Conservation (phyloP, 2,113 vertebrate genomes). For the Zosterops borbonicus region DNA sequence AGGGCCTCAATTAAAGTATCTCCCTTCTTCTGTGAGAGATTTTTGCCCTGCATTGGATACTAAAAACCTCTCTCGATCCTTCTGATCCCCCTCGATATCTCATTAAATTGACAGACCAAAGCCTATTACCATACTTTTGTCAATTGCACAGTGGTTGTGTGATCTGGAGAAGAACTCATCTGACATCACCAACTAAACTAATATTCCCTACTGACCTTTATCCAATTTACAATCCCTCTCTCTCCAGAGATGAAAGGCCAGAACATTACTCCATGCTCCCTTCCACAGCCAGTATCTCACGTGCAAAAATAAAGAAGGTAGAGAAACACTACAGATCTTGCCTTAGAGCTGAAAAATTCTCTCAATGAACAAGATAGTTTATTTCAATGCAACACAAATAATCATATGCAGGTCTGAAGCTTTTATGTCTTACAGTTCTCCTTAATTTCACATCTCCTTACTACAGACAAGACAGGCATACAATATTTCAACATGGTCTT, state of each 20-base stretch:
- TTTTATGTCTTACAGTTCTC: slow-evolving; percentile 62
- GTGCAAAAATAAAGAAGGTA: not conserved
- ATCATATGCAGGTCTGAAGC: slow-evolving; percentile 50
- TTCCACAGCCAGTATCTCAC: not conserved
- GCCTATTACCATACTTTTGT: slow-evolving; percentile 34
- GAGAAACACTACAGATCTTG: not conserved
- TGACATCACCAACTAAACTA: slow-evolving; percentile 30
- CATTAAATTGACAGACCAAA: slow-evolving; percentile 49
- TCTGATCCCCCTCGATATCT: slow-evolving; percentile 29
- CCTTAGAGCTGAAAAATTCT: slow-evolving; percentile 32
- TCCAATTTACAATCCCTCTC: not conserved
- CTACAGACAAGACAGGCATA: slow-evolving; percentile 10
- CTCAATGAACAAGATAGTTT: slow-evolving; percentile 38
- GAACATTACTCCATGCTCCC: not conserved
- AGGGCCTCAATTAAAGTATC: not conserved
- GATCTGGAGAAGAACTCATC: not conserved
- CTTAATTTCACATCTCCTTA: slow-evolving; percentile 59
- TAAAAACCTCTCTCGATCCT: not conserved
- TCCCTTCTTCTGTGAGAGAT: not conserved
- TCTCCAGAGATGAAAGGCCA: slow-evolving; percentile 17
- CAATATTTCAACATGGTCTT: slow-evolving; percentile 57
- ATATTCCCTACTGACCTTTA: not conserved
- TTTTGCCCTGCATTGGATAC: not conserved
- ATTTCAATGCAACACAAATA: slow-evolving; percentile 58
- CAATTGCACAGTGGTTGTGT: not conserved